These are phyloP conservation scores for Takifugu flavidus DNA, from an alignment of 2,113 vertebrate genomes.

Conservation along the genomic window DNA sequence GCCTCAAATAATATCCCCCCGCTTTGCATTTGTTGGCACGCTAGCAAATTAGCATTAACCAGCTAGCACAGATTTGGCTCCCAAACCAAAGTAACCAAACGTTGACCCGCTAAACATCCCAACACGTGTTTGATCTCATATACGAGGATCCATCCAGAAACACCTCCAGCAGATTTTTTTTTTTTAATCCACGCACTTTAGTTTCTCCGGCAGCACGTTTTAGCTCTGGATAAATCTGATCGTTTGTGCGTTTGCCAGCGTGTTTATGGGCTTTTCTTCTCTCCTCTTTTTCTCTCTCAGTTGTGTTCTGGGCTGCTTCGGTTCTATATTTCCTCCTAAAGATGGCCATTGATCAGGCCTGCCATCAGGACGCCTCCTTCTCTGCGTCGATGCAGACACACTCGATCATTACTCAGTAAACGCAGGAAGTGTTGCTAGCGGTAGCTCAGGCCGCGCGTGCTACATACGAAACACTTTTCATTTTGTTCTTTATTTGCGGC, in stretches of 20 bases:
- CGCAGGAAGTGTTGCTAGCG: slow-evolving; percentile 4
- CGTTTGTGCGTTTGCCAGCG: neutral
- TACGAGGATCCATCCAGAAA: slow-evolving; percentile 16
- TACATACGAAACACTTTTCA: slow-evolving; percentile 18
- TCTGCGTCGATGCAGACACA: slow-evolving; percentile 7
- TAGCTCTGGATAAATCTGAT: neutral
- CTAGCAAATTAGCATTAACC: neutral
- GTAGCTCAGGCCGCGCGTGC: slow-evolving; percentile 18
- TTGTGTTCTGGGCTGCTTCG: neutral
- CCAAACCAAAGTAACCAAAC: neutral
- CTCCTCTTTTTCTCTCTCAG: neutral
- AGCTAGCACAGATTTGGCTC: neutral
- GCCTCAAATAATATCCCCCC: too few species aligned
- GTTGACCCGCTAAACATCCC: neutral
- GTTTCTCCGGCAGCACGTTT: neutral
- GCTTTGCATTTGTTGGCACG: neutral
- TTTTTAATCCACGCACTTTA: slow-evolving; percentile 11
- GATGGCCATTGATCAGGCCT: slow-evolving; percentile 28
- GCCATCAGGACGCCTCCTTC: neutral
- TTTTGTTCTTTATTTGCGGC: slow-evolving; percentile 22
- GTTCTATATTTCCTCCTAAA: neutral
- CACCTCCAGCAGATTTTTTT: slow-evolving; percentile 16
- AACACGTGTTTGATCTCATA: neutral
- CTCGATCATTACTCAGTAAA: slow-evolving; percentile 16
- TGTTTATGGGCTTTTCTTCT: neutral